These are phyloP conservation scores for Cyprinodon tularosa DNA, from an alignment of 2,113 vertebrate species.

Conservation along the genomic window DNA sequence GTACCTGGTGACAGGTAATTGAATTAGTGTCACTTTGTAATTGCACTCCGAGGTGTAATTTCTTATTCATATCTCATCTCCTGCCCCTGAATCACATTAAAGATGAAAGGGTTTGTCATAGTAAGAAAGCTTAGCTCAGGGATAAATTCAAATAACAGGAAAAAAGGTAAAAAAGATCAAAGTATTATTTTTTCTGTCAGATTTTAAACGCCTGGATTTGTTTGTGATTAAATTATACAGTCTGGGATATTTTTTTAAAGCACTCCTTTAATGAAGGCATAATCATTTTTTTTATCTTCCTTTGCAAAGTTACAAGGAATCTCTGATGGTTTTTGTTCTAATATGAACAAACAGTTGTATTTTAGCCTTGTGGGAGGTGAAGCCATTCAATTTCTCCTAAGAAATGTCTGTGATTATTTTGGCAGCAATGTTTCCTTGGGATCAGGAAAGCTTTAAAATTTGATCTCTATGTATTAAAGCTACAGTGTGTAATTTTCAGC, in stretches of 20 bases:
- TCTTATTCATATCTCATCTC: slow-evolving; percentile 20
- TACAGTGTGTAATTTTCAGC: too few species aligned
- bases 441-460: slow-evolving; percentile 12
- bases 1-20: background rate
- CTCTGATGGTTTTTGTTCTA: slow-evolving; percentile 44
- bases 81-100: slow-evolving; percentile 12
- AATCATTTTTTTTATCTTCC: slow-evolving; percentile 15
- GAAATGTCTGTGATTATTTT: slow-evolving; percentile 32
- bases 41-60: slow-evolving; percentile 36
- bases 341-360: slow-evolving; percentile 53
- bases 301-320: slow-evolving; percentile 30
- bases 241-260: slow-evolving; percentile 7
- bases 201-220: slow-evolving; percentile 18
- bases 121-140: slow-evolving; percentile 26
- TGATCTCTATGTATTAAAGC: background rate
- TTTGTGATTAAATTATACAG: slow-evolving; percentile 21
- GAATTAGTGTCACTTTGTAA: slow-evolving; percentile 36
- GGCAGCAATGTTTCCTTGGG: slow-evolving; percentile 41
- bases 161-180: slow-evolving; percentile 44
- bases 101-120: slow-evolving; percentile 42
- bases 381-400: slow-evolving; percentile 37
- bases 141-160: slow-evolving; percentile 26
- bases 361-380: slow-evolving; percentile 38
- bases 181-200: slow-evolving; percentile 22
- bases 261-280: slow-evolving; percentile 14